Percentiles rank a stretch among this genome's conserved stretches.
phyloP scores from a whole-genome alignment of 2,888 invertebrate genomes.

The Drosophila rubida region DNA sequence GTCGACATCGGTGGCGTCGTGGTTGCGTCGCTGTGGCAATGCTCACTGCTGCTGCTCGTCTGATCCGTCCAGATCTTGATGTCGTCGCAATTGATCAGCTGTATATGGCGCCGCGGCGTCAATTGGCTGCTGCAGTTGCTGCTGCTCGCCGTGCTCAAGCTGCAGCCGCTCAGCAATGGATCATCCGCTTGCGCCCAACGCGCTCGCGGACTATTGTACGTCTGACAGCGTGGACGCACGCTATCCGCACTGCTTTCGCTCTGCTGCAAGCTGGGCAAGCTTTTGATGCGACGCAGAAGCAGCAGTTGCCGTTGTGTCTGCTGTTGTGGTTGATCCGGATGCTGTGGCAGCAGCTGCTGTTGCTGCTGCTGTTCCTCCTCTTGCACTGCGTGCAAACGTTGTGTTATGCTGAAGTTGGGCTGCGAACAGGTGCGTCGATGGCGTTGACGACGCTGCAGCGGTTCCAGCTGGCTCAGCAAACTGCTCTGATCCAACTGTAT shows the following conservation, averaged over 20 bases:
- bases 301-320: neutral
- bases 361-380: constrained; percentile 44
- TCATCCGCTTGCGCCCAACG: constrained; percentile 30
- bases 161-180: constrained; percentile 32
- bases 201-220: constrained; percentile 50
- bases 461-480: constrained; percentile 88
- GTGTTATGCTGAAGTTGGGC: constrained; percentile 86
- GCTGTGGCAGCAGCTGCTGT: neutral
- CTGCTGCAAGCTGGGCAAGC: constrained; percentile 47
- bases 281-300: constrained; percentile 57
- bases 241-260: constrained; percentile 1
- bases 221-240: constrained; percentile 57
- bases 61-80: constrained; percentile 85
- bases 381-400: constrained; percentile 56
- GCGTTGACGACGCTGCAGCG: constrained; percentile 79
- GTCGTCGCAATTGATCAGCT: constrained; percentile 84
- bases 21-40: constrained; percentile 28
- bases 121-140: constrained; percentile 26
- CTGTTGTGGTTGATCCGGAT: constrained; percentile 1
- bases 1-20: constrained; percentile 8
- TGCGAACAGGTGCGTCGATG: constrained; percentile 86
- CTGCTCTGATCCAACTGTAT: constrained; percentile 88
- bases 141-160: constrained; percentile 38
- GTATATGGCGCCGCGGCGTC: constrained; percentile 57
- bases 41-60: constrained; percentile 18